Base-by-base conservation (phyloP, 2,797 vertebrate genomes). In the Lacerta bilineata region DNA sequence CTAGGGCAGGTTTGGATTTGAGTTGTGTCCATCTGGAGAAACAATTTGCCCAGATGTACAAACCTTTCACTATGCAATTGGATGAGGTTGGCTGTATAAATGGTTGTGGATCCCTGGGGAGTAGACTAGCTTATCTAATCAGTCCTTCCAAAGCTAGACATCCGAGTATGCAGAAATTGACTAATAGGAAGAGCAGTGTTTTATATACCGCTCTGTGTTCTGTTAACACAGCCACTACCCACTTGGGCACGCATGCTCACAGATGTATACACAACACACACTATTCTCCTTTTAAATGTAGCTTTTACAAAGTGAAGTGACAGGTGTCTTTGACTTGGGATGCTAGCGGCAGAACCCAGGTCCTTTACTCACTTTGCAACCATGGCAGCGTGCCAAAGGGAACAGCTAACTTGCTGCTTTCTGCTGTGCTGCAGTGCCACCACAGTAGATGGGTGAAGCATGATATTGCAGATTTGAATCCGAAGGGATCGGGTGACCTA, bases 1-100 rank as follows among this genome's bases (percentile, higher is more conserved):
- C 84, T 95, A 93, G 89, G 91, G 93, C 93, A 94, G 95, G 93
- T 94, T 75, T 93, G 93, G 93, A 46, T 90, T 89, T 90, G 82
- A 87, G 82, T 92, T 94, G 82, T 79, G 82, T 94, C 80, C 68
- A 80, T 90, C 77, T 3, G 0, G 87, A 84, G 88, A 90, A 79
- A 83, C 13, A 93, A 89, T 92, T 94, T 94, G 90, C 84, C 91
- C 80, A 85, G 41, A 55, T 75, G 79, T 43, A 81, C 50, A 89
- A 66, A 85, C 76, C 88, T 90, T 29, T 91, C 93, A 91, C 91
- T 95, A 81, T 88, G 81, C 93, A 87, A 89, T 91, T 64, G 93
- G 79, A 93, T 41, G 59, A 93, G 81, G 81, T 83, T 86, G 91
- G 46, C 90, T 91, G 84, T 86, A 91, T 89, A 93, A 93, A 91